These are phyloP conservation scores for Bombus confusus DNA, from an alignment of 1,140 invertebrate genomes.

Conservation along the genomic window DNA sequence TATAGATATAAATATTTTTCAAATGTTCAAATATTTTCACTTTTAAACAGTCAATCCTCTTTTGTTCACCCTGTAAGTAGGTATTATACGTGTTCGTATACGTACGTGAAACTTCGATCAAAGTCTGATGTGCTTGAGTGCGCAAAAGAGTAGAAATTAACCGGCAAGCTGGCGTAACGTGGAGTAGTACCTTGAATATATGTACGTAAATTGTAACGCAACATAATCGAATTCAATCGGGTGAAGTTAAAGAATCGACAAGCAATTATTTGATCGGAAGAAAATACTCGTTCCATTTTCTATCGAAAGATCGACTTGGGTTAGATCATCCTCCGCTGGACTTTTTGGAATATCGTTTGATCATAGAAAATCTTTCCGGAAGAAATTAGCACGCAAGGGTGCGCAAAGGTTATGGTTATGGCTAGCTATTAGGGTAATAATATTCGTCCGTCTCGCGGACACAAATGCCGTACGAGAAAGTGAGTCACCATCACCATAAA, in stretches of 20 bases:
- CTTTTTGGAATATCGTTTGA: background rate
- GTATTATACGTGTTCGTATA: too few relatives aligned
- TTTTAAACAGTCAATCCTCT: background rate
- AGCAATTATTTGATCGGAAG: background rate
- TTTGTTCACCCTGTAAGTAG: background rate
- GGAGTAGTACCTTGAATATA: background rate
- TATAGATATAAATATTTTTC: background rate
- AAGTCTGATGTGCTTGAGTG: background rate
- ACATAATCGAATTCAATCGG: background rate
- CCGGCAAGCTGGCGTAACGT: background rate
- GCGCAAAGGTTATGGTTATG: conserved; percentile 33
- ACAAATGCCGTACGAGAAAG: conserved; percentile 54
- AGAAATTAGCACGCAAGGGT: conserved; percentile 32
- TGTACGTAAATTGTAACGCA: too few relatives aligned
- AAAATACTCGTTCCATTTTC: background rate
- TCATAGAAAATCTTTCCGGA: conserved; percentile 13
- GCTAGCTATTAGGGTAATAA: conserved; percentile 53
- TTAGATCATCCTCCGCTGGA: background rate
- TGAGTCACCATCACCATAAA: conserved; percentile 65
- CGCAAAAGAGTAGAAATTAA: background rate
- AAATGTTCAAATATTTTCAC: background rate
- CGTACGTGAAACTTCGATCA: background rate
- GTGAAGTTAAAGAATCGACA: background rate
- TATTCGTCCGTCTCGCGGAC: conserved; percentile 40
- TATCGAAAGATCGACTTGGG: background rate